Evolutionary conservation across 2,797 vertebrate genomes (phyloP).

Genomic region (Parauchenoglanis punctatus): DNA sequence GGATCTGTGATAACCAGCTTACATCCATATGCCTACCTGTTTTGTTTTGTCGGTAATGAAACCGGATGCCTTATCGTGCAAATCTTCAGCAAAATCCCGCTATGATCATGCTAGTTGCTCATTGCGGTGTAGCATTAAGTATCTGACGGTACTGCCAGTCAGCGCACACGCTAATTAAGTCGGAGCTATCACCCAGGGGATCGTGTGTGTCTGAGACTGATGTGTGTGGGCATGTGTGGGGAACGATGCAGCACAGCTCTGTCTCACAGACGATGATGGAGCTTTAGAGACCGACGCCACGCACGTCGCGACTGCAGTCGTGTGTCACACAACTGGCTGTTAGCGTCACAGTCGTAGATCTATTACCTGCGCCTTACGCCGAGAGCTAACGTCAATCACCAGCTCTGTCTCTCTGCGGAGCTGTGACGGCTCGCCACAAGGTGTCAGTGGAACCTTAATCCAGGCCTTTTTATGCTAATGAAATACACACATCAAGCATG

Average conservation of each 20-base stretch:
- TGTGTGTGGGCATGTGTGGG: constrained; percentile 13
- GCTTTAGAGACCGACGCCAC: constrained; percentile 40
- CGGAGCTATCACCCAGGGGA: constrained; percentile 41
- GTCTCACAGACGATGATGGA: constrained; percentile 13
- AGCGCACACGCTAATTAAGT: constrained; percentile 55
- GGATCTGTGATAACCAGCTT: constrained; percentile 29
- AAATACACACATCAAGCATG: constrained; percentile 56
- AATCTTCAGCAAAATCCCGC: constrained; percentile 27
- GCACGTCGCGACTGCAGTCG: constrained; percentile 21
- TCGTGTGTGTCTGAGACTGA: constrained; percentile 27
- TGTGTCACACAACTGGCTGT: constrained; percentile 41
- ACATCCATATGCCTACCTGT: not conserved
- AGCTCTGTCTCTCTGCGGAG: constrained; percentile 5
- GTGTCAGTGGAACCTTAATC: constrained; percentile 58
- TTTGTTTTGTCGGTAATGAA: not conserved
- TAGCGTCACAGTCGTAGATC: constrained; percentile 26
- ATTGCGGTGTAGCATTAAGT: constrained; percentile 16
- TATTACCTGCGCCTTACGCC: not conserved
- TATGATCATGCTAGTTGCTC: constrained; percentile 22
- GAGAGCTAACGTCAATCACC: constrained; percentile 27
- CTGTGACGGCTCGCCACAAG: constrained; percentile 53
- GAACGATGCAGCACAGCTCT: constrained; percentile 36
- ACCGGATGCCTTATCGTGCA: not conserved
- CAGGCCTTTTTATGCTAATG: constrained; percentile 52
- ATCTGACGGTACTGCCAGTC: constrained; percentile 47